Conservation (phyloP, 2,113 vertebrate species). For the Ceyx melanurus region DNA sequence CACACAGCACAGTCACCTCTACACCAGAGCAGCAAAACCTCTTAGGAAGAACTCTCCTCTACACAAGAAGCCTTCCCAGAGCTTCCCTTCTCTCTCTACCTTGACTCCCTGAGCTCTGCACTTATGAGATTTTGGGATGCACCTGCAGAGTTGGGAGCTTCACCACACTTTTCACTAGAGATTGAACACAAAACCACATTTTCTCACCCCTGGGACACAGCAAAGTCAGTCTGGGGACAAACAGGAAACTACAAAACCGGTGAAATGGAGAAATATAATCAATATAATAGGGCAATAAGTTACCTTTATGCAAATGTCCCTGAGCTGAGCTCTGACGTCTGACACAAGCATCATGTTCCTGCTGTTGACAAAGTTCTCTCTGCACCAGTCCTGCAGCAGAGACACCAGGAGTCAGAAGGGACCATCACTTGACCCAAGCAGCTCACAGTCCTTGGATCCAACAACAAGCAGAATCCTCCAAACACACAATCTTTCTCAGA, state of each 20-base stretch:
- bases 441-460: background rate
- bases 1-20: background rate
- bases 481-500: background rate
- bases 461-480: background rate
- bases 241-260: background rate
- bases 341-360: slow-evolving; percentile 91
- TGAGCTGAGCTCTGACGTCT: slow-evolving; percentile 89
- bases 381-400: slow-evolving; percentile 90
- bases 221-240: background rate
- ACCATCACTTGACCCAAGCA: background rate
- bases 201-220: background rate
- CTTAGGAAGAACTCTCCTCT: background rate
- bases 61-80: background rate
- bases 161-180: background rate
- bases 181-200: background rate
- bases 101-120: background rate
- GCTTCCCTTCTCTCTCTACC: background rate
- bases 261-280: background rate
- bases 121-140: background rate
- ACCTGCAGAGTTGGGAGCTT: background rate
- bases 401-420: background rate
- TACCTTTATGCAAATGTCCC: slow-evolving; percentile 96
- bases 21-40: background rate
- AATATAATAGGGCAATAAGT: background rate
- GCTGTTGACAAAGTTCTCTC: slow-evolving; percentile 92